Conservation (phyloP, 2,888 invertebrate species). For the Sminthurides aquaticus region DNA sequence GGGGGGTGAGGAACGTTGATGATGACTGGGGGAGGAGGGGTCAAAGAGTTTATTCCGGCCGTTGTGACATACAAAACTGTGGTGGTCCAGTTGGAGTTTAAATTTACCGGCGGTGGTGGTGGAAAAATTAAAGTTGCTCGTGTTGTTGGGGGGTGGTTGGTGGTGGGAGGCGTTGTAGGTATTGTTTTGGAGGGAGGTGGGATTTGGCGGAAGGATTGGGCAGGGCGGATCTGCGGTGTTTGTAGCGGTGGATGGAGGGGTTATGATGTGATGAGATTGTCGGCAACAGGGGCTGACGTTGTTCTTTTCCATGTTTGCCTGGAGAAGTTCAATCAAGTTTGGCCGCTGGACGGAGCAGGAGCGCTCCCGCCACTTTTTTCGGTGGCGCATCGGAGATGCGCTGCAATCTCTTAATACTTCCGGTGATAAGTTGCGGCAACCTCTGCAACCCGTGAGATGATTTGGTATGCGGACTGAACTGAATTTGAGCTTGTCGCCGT, state of each 20-base stretch:
- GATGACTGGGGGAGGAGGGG: not conserved
- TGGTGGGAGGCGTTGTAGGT: conserved; percentile 7
- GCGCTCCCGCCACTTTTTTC: conserved; percentile 43
- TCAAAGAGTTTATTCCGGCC: not conserved
- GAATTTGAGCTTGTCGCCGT: conserved; percentile 35
- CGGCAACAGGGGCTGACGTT: conserved; percentile 49
- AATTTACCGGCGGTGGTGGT: not conserved
- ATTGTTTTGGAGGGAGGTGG: conserved; percentile 13
- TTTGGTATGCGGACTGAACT: conserved; percentile 41
- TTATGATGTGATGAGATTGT: conserved; percentile 41
- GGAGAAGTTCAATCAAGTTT: conserved; percentile 76
- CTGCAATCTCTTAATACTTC: conserved; percentile 46
- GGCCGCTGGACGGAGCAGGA: conserved; percentile 66
- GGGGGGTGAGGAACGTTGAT: not conserved
- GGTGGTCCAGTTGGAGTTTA: not conserved
- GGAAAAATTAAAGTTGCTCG: not conserved
- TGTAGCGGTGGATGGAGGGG: conserved; percentile 4
- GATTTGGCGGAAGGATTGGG: no score
- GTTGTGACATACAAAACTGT: not conserved
- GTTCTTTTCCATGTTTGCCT: conserved; percentile 86
- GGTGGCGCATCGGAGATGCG: conserved; percentile 38
- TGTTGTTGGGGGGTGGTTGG: not conserved
- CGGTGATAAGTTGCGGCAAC: conserved; percentile 40
- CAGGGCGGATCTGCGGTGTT: not conserved
- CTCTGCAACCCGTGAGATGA: conserved; percentile 31